phyloP scores from a whole-genome alignment of 2,113 vertebrate genomes.

The Sciurus niger region DNA sequence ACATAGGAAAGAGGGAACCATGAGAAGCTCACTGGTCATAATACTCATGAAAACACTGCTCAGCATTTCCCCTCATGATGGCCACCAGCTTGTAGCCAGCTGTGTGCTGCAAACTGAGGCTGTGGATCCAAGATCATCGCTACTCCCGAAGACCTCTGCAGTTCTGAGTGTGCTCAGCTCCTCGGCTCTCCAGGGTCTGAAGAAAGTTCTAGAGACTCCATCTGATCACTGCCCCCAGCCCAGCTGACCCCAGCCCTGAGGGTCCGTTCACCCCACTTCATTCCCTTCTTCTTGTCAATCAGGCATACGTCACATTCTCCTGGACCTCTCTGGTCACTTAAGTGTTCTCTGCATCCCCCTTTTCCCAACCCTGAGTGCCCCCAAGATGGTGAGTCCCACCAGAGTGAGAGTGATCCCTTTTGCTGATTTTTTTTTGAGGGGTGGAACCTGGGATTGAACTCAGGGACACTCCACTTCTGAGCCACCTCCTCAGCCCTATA shows the following conservation, averaged over 20 bases:
- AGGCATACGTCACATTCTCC: fast-evolving
- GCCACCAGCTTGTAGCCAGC: not conserved
- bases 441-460: too few species aligned
- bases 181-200: not conserved
- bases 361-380: fast-evolving
- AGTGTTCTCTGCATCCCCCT: fast-evolving
- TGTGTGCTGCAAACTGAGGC: not conserved
- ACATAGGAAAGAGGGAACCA: not conserved
- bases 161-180: not conserved
- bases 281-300: not conserved
- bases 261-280: not conserved
- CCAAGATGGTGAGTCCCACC: not conserved
- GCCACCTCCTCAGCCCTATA: too few species aligned
- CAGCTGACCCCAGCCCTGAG: too few species aligned
- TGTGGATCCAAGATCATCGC: not conserved
- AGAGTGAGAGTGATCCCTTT: not conserved
- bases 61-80: not conserved
- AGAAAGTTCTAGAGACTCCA: not conserved
- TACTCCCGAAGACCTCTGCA: fast-evolving
- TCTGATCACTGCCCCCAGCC: fast-evolving
- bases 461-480: too few species aligned
- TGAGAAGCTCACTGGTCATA: not conserved
- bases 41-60: not conserved
- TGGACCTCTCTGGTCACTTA: not conserved
- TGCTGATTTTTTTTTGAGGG: too few species aligned